A percentile compares a stretch with the other conserved stretches of the same genome.
phyloP scores from a whole-genome alignment of 2,113 vertebrate genomes.

The Onychostruthus taczanowskii region DNA sequence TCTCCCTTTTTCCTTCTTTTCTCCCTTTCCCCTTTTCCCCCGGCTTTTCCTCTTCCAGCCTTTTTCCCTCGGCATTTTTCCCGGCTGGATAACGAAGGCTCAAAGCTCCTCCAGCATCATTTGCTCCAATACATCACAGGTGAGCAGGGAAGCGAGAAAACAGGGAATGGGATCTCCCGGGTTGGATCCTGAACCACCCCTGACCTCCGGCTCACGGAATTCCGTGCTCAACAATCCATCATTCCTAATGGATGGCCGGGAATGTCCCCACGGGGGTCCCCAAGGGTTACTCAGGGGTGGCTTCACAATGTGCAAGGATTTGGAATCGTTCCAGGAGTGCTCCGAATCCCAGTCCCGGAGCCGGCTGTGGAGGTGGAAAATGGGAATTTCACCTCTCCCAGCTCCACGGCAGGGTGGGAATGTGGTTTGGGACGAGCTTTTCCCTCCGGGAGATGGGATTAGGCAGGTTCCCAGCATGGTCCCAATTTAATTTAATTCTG shows the following conservation, averaged over 20 bases:
- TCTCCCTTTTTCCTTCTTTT: neutral
- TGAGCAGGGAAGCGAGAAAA: neutral
- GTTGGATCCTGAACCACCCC: neutral
- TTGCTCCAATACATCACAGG: neutral
- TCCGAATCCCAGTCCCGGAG: neutral
- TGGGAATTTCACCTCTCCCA: neutral
- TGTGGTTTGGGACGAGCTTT: neutral
- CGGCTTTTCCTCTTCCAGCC: fast-evolving
- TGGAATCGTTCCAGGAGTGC: neutral
- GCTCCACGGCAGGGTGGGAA: neutral
- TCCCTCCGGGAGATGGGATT: neutral
- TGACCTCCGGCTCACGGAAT: neutral
- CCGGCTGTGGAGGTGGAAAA: neutral
- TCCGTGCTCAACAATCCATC: neutral
- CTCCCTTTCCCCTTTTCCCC: neutral
- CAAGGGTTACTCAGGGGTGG: neutral
- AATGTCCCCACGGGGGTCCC: neutral
- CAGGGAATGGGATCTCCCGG: neutral
- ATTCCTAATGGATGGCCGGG: neutral
- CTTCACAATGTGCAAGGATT: conserved; percentile 24
- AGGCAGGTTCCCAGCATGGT: conserved; percentile 52
- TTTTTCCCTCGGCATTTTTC: neutral
- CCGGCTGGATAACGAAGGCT: fast-evolving
- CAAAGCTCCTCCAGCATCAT: fast-evolving
- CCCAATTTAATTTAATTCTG: conserved; percentile 50